Percentiles rank a stretch among this genome's conserved stretches.
Conservation (phyloP, 2,113 vertebrate species). For the Nibea coibor region DNA sequence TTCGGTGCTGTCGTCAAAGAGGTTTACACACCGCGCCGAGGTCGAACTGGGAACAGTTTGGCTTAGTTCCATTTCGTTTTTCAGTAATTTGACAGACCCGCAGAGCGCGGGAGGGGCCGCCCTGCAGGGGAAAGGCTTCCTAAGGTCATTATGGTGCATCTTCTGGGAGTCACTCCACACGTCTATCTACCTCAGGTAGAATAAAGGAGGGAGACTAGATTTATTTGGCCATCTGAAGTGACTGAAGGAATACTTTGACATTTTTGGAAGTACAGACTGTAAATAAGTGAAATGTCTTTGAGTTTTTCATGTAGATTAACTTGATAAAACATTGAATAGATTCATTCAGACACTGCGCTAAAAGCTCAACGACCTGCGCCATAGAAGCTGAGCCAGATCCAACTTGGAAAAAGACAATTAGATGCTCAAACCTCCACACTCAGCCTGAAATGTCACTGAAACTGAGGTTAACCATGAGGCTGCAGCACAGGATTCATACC, state of each 20-base stretch:
- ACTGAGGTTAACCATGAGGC: too few species aligned
- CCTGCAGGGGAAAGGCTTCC: not conserved
- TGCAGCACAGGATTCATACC: too few species aligned
- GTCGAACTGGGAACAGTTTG: not conserved
- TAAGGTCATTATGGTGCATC: not conserved
- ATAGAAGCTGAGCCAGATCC: too few species aligned
- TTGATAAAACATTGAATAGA: not conserved
- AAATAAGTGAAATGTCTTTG: not conserved
- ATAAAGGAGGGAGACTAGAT: not conserved
- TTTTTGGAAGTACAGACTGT: too few species aligned
- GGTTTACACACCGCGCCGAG: conserved; percentile 8
- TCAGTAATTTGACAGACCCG: conserved; percentile 6
- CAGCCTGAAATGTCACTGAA: too few species aligned
- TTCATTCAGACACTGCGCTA: too few species aligned
- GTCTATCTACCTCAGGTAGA: not conserved
- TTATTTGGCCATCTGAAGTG: not conserved
- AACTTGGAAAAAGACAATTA: too few species aligned
- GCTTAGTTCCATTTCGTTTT: conserved; percentile 28
- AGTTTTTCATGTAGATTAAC: not conserved
- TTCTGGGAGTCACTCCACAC: not conserved
- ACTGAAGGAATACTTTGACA: not conserved
- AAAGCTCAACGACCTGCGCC: too few species aligned
- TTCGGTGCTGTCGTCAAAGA: conserved; percentile 16
- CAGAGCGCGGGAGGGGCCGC: not conserved
- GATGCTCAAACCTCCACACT: too few species aligned